These are phyloP conservation scores for Cheilosia vulpina DNA, from an alignment of 2,888 invertebrate species.

Conservation along the genomic window DNA sequence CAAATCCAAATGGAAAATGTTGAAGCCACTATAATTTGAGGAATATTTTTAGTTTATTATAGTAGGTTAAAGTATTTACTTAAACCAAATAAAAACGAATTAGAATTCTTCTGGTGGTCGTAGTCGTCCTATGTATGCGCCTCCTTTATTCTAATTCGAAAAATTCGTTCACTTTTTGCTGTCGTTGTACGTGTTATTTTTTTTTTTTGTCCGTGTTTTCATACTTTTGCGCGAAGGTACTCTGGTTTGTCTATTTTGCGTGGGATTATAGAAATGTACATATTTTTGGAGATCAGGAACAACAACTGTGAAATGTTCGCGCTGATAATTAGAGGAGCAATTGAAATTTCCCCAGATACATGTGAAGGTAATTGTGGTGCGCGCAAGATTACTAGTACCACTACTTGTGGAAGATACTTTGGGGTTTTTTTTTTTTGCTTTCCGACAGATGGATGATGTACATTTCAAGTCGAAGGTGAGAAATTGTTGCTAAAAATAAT, in stretches of 20 bases:
- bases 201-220: neutral
- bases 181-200: constrained; percentile 1
- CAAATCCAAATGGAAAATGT: constrained; percentile 53
- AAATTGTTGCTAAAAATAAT: constrained; percentile 57
- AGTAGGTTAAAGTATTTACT: constrained; percentile 78
- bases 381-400: constrained; percentile 36
- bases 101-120: neutral
- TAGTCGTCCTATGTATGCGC: constrained; percentile 24
- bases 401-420: constrained; percentile 3
- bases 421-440: neutral
- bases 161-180: constrained; percentile 23
- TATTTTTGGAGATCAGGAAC: constrained; percentile 7
- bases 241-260: neutral
- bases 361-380: constrained; percentile 25
- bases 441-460: constrained; percentile 25
- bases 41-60: constrained; percentile 82
- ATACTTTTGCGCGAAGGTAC: constrained; percentile 34
- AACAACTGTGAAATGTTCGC: constrained; percentile 8
- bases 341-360: constrained; percentile 29
- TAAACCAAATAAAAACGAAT: constrained; percentile 10
- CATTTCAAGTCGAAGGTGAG: constrained; percentile 59
- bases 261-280: neutral
- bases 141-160: constrained; percentile 25
- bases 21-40: constrained; percentile 41
- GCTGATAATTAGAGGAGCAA: constrained; percentile 45